Evolutionary conservation across 2,888 invertebrate species (phyloP).

Genomic region (Helicoverpa assulta): DNA sequence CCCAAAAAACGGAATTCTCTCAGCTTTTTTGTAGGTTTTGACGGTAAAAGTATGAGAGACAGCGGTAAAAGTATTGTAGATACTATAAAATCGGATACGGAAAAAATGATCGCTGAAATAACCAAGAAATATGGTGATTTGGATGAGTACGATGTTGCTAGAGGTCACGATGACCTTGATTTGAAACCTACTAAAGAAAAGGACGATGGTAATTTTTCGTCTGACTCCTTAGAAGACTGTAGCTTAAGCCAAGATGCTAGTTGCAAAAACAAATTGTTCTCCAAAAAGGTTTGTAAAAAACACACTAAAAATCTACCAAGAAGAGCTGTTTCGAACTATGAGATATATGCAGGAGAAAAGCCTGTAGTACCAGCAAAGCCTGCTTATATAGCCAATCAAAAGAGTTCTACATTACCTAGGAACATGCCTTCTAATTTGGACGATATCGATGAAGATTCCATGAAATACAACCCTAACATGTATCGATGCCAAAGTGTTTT

Average conservation of each 20-base stretch:
- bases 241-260: conserved; percentile 90
- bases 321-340: conserved; percentile 94
- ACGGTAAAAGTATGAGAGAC: conserved; percentile 83
- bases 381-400: conserved; percentile 77
- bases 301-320: conserved; percentile 90
- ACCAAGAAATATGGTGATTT: conserved; percentile 92
- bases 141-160: conserved; percentile 82
- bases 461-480: conserved; percentile 80
- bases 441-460: conserved; percentile 89
- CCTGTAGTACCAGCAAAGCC: conserved; percentile 83
- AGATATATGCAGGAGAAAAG: conserved; percentile 91
- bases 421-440: conserved; percentile 89
- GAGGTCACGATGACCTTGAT: conserved; percentile 75
- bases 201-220: conserved; percentile 94
- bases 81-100: conserved; percentile 91
- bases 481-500: conserved; percentile 88
- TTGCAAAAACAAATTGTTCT: conserved; percentile 87
- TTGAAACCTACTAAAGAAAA: conserved; percentile 83
- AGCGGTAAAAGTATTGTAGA: conserved; percentile 90
- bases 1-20: conserved; percentile 91
- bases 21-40: conserved; percentile 92
- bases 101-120: conserved; percentile 92
- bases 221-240: conserved; percentile 94
- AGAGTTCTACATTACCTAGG: conserved; percentile 87
- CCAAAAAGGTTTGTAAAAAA: conserved; percentile 88